These are phyloP conservation scores for Caenorhabditis imperialis DNA, from an alignment of 2,888 invertebrate species.

Conservation along the genomic window DNA sequence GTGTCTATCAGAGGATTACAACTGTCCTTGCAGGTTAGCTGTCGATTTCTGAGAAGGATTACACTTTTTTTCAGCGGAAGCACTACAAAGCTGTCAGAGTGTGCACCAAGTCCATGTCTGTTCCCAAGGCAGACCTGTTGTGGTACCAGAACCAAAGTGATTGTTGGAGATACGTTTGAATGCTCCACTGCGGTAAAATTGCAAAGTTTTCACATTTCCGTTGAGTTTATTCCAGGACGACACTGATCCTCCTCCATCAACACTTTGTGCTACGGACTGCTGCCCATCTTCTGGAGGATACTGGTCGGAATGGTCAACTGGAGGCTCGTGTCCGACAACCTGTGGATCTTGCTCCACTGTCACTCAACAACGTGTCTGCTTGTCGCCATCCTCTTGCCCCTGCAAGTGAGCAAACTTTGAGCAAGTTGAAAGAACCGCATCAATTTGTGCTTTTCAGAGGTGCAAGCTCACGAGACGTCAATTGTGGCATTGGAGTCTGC, in stretches of 20 bases:
- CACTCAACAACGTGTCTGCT: slow-evolving; percentile 40
- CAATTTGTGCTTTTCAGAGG: slow-evolving; percentile 49
- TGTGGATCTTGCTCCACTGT: slow-evolving; percentile 60
- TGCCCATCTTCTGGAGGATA: slow-evolving; percentile 62
- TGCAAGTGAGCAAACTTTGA: slow-evolving; percentile 45
- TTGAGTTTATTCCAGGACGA: slow-evolving; percentile 31
- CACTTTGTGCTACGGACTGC: slow-evolving; percentile 44
- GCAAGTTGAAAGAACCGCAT: too few species aligned
- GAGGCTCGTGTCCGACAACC: slow-evolving; percentile 47
- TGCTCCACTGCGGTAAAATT: slow-evolving; percentile 2
- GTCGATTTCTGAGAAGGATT: neutral
- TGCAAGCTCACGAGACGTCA: slow-evolving; percentile 26
- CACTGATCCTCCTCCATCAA: slow-evolving; percentile 41
- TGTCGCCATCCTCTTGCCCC: slow-evolving; percentile 44
- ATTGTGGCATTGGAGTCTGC: slow-evolving; percentile 60
- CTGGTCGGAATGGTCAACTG: slow-evolving; percentile 62
- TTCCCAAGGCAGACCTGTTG: slow-evolving; percentile 31
- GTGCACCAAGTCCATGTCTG: slow-evolving; percentile 8
- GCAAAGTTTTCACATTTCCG: neutral
- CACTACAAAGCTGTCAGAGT: slow-evolving; percentile 25
- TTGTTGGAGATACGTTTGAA: neutral
- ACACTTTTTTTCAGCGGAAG: slow-evolving; percentile 17
- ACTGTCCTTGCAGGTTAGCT: slow-evolving; percentile 43
- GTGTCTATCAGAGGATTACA: slow-evolving; percentile 20
- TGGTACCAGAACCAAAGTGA: slow-evolving; percentile 5